Base-by-base conservation (phyloP, 2,797 vertebrate genomes). In the Danio albolineatus region DNA sequence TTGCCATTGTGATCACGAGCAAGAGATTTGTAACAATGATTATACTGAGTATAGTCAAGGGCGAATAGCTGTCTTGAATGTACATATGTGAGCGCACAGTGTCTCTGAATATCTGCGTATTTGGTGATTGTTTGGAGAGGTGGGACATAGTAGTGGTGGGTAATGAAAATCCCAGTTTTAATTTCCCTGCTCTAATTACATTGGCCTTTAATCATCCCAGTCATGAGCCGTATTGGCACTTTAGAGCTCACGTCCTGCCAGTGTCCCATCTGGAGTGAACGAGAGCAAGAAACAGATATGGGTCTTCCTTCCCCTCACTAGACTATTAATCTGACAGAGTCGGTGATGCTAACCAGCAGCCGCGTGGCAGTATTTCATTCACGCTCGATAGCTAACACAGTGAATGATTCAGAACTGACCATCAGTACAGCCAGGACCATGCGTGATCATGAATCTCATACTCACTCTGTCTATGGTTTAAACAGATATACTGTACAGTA, bases 171-270 rank as follows among this genome's bases (percentile, higher is more conserved):
- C 94, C 91, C 93, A 95, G 95, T 96, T 95, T 95, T 93, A 96
- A 96, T 91, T 94, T 93, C 91, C 93, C 93, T 93, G 93, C 94
- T 95, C 93, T 95, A 95, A 97, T 97, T 96, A 95, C 94, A 94
- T 94, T 94, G 94, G 94, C 94, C 94, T 95, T 97, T 97, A 96
- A 97, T 98, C 96, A 96, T 95, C 93, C 94, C 94, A 94, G 95
- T 94, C 94, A 94, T 93, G 95, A 95, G 93, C 91, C 93, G 92
- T 93, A 95, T 93, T 94, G 94, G 95, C 94, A 94, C 93, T 94
- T 92, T 92, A 90, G 94, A 92, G 93, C 91, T 92, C 94, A 84
- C 90, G 90, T 89, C 90, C 92, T 94, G 93, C 92, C 91, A 90
- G 89, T 87, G 90, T 86, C 92, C 95, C 95, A 97, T 97, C 96